Evolutionary conservation across 2,888 invertebrate genomes (phyloP).

Genomic region (Drosophila neonasuta): DNA sequence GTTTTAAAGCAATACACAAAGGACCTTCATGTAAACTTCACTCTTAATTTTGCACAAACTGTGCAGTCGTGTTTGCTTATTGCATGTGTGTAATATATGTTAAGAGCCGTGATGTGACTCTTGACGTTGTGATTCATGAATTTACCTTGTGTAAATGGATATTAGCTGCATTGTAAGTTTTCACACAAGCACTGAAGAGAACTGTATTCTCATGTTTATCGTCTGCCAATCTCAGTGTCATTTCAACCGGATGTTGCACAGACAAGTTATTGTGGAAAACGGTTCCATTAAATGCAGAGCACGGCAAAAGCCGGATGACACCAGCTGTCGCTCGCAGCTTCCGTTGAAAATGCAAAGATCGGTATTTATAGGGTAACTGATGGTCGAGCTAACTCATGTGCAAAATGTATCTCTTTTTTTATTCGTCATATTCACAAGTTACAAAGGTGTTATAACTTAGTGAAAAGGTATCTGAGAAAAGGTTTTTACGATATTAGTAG

Average conservation of each 20-base stretch:
- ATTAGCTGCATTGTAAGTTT: neutral
- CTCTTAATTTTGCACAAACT: neutral
- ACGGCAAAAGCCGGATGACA: neutral
- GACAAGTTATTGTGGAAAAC: neutral
- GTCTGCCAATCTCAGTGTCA: neutral
- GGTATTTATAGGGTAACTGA: neutral
- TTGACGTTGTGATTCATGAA: neutral
- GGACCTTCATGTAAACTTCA: neutral
- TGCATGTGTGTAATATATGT: neutral
- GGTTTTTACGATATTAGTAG: no score
- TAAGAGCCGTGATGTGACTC: neutral
- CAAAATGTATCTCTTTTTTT: neutral
- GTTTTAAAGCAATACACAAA: neutral
- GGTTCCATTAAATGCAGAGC: neutral
- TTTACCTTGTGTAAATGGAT: conserved; percentile 1
- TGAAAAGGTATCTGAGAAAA: neutral
- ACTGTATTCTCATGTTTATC: neutral
- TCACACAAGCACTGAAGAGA: neutral
- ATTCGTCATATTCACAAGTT: neutral
- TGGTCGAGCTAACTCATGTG: neutral
- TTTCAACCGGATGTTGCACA: neutral
- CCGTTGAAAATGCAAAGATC: neutral
- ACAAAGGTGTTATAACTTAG: neutral
- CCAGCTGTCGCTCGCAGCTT: neutral
- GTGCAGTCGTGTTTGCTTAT: neutral